A percentile compares a stretch with the other conserved stretches of the same genome.
Conservation (phyloP, 2,888 invertebrate species). For the Chrysolina oricalcia region DNA sequence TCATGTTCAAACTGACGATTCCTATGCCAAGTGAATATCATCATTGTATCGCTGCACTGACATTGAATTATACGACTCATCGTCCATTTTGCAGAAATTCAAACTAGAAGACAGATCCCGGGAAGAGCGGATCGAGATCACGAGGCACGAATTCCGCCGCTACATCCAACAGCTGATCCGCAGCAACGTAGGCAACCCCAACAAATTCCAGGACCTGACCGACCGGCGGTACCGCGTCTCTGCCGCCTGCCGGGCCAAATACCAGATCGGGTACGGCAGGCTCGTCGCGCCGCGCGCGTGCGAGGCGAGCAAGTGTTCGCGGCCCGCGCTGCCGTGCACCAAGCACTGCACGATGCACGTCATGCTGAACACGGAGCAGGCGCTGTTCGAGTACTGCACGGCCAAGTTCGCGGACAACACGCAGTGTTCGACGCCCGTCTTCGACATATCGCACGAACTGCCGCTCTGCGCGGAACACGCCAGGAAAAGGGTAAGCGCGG, state of each 20-base stretch:
- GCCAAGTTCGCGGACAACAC: slow-evolving; percentile 86
- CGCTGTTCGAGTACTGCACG: slow-evolving; percentile 83
- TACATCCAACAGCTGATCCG: slow-evolving; percentile 68
- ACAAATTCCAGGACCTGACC: slow-evolving; percentile 57
- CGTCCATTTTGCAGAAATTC: slow-evolving; percentile 62
- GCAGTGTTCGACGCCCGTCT: slow-evolving; percentile 85
- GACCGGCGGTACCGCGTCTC: slow-evolving; percentile 22
- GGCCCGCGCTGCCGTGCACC: slow-evolving; percentile 82
- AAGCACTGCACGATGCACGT: slow-evolving; percentile 90
- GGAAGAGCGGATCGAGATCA: slow-evolving; percentile 70
- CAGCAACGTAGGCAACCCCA: slow-evolving; percentile 71
- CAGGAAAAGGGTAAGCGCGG: slow-evolving; percentile 79
- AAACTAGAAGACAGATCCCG: slow-evolving; percentile 70
- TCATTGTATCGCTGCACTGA: no score
- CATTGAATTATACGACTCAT: no score
- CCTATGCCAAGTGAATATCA: no score
- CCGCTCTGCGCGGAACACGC: slow-evolving; percentile 92
- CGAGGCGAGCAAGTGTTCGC: slow-evolving; percentile 63
- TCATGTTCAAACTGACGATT: no score
- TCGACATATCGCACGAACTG: slow-evolving; percentile 85
- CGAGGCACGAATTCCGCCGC: slow-evolving; percentile 68
- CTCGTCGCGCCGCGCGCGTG: slow-evolving; percentile 59
- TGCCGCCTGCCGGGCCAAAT: slow-evolving; percentile 33
- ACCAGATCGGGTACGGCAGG: slow-evolving; percentile 53
- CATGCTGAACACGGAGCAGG: slow-evolving; percentile 87